A percentile compares a stretch with the other conserved stretches of the same genome.
These are phyloP conservation scores for Polylopha cassiicola DNA, from an alignment of 2,888 invertebrate genomes.

Conservation along the genomic window DNA sequence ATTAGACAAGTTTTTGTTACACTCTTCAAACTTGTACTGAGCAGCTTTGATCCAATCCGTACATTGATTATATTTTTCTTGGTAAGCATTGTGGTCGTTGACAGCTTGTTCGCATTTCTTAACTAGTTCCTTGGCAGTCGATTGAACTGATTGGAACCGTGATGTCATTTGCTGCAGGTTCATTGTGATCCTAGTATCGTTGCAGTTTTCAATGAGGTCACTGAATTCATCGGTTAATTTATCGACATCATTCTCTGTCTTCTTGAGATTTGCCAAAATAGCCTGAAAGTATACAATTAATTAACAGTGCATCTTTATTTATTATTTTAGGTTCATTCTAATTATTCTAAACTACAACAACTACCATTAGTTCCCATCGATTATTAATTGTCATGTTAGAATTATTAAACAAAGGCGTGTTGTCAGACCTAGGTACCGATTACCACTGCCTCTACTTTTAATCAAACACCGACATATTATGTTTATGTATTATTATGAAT, in stretches of 20 bases:
- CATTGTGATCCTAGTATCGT: conserved; percentile 90
- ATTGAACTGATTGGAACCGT: conserved; percentile 92
- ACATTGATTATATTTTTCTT: conserved; percentile 90
- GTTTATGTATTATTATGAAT: conserved; percentile 2
- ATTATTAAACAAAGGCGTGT: conserved; percentile 27
- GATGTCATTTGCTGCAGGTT: conserved; percentile 93
- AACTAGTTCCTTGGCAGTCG: conserved; percentile 91
- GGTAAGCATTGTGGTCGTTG: conserved; percentile 86
- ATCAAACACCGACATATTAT: conserved; percentile 7
- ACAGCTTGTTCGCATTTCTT: conserved; percentile 95
- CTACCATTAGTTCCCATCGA: conserved; percentile 60
- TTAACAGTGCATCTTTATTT: neutral
- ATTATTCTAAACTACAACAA: conserved; percentile 67
- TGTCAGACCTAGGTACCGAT: conserved; percentile 39
- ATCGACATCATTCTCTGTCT: conserved; percentile 91
- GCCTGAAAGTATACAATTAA: conserved; percentile 71
- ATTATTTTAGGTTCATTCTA: conserved; percentile 8
- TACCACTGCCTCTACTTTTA: conserved; percentile 36
- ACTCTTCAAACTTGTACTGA: conserved; percentile 83
- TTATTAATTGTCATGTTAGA: conserved; percentile 29
- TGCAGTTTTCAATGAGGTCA: conserved; percentile 89
- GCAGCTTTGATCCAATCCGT: conserved; percentile 87
- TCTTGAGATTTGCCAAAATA: conserved; percentile 85
- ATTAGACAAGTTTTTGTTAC: conserved; percentile 79
- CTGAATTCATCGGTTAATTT: conserved; percentile 91